Conservation (phyloP, 2,113 vertebrate genomes). For the Sylvia atricapilla region DNA sequence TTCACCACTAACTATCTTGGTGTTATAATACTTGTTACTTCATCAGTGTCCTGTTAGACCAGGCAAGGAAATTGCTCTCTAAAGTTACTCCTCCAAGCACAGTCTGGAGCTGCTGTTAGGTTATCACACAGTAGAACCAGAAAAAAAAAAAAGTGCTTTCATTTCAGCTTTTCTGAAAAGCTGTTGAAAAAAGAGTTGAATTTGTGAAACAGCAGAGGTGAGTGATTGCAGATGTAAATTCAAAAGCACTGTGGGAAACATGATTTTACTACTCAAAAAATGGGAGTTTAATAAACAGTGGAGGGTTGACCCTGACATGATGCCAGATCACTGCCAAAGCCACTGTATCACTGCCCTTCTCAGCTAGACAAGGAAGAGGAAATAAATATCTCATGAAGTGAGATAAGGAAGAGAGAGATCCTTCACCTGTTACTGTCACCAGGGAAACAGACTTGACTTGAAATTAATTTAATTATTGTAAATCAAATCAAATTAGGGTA, state of each 20-base stretch:
- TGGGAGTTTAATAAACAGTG: neutral
- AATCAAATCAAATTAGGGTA: neutral
- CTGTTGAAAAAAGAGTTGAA: neutral
- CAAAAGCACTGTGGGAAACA: neutral
- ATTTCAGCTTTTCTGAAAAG: neutral
- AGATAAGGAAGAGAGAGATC: neutral
- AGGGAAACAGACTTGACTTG: neutral
- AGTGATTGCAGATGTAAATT: neutral
- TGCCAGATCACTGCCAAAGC: neutral
- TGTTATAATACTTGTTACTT: neutral
- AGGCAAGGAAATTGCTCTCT: neutral
- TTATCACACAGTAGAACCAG: neutral
- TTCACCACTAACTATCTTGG: neutral
- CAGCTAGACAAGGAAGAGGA: neutral
- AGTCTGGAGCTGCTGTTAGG: neutral
- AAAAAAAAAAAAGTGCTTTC: neutral
- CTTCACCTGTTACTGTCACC: fast-evolving
- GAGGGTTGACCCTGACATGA: neutral
- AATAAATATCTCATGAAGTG: neutral
- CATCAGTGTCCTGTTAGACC: neutral
- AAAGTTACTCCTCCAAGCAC: neutral
- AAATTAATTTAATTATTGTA: neutral
- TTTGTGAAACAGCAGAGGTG: neutral
- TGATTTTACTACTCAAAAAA: neutral
- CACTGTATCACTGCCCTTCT: neutral